A percentile compares a stretch with the other conserved stretches of the same genome.
These are phyloP conservation scores for Garra rufa DNA, from an alignment of 2,113 vertebrate genomes.

Conservation along the genomic window DNA sequence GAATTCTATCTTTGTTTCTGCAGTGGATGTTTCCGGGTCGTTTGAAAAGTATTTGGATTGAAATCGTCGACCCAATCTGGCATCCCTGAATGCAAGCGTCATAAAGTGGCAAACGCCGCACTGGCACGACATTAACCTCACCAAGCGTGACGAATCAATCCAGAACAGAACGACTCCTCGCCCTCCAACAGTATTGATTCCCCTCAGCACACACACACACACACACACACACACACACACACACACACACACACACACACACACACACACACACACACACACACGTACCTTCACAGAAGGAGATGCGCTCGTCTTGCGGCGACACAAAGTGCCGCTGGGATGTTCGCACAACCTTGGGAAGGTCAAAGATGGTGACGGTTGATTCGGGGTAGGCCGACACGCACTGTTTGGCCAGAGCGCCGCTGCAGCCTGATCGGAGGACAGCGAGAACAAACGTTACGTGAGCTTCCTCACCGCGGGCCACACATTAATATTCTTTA, in stretches of 20 bases:
- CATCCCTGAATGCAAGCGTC: too few species aligned
- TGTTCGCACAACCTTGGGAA: conserved; percentile 63
- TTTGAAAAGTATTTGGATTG: too few species aligned
- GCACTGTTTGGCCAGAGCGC: conserved; percentile 83
- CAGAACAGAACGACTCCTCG: too few species aligned
- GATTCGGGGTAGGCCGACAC: conserved; percentile 80
- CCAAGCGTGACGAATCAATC: too few species aligned
- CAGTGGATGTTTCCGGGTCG: too few species aligned
- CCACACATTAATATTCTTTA: conserved; percentile 29
- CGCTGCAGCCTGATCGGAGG: conserved; percentile 80
- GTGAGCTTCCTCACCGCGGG: background rate
- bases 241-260: background rate
- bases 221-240: background rate
- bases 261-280: background rate
- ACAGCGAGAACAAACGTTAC: background rate
- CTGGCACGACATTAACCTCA: too few species aligned
- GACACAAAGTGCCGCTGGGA: background rate
- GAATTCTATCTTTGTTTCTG: too few species aligned
- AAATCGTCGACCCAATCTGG: too few species aligned
- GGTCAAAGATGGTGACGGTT: conserved; percentile 82
- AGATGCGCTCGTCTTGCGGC: background rate
- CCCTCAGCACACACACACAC: too few species aligned
- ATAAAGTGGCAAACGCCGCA: too few species aligned
- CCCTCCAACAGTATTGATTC: too few species aligned
- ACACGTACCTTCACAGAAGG: conserved; percentile 10